Base-by-base conservation (phyloP, 2,113 vertebrate genomes). In the Eurypyga helias region DNA sequence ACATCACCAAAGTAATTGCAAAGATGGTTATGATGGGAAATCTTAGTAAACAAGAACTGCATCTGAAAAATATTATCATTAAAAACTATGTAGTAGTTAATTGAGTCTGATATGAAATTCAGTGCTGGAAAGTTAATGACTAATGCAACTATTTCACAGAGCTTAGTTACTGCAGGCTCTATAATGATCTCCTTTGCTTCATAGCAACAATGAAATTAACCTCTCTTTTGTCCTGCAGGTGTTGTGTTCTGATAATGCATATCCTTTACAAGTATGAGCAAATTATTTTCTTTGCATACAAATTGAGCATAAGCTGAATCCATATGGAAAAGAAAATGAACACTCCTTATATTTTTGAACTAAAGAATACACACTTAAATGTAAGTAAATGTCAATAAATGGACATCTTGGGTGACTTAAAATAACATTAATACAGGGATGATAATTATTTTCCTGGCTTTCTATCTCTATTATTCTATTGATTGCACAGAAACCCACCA, bases 181-280 rank as follows among this genome's bases (percentile, higher is more conserved):
- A 33, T 98, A 98, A 98, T 97, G 97, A 98, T 98, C 97, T 98
- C 87, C 93, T 97, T 97, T 98, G 78, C 98, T 98, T 98, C 65
- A 18, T 61, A 98, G 97, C 96, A 98, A 98, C 97, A 98, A 97
- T 97, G 98, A 98, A 98, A 98, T 98, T 98, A 98, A 98, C 98
- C 98, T 98, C 96, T 97, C 98, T 97, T 98, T 98, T 98, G 98
- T 98, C 98, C 98, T 98, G 98, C 98, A 98, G 98, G 98, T 98
- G 98, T 98, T 98, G 66, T 95, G 94, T 97, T 98, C 98, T 97
- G 98, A 98, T 98, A 98, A 98, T 98, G 98, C 97, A 97, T 97
- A 98, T 97, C 93, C 97, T 97, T 97, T 98, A 98, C 97, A 98
- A 98, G 97, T 96, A 93, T 97, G 90, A 95, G 88, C 90, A 98